These are phyloP conservation scores for Himalopsyche phryganea DNA, from an alignment of 1,140 invertebrate genomes.

Conservation along the genomic window DNA sequence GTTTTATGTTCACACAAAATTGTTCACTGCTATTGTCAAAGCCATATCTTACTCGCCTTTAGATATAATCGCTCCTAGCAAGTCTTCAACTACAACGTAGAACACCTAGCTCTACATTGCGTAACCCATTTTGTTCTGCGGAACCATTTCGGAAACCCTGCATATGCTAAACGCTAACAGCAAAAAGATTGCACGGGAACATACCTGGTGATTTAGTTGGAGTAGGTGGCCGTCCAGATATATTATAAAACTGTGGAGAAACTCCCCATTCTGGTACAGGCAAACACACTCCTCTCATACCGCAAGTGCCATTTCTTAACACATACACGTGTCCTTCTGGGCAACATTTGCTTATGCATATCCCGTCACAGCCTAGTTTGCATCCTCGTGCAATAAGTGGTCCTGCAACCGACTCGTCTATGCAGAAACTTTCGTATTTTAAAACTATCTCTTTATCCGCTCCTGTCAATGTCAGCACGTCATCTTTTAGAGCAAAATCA, in stretches of 20 bases:
- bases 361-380: conserved; percentile 39
- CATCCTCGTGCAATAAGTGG: conserved; percentile 42
- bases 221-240: background rate
- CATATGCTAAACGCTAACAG: background rate
- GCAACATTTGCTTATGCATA: conserved; percentile 48
- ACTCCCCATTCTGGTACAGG: conserved; percentile 11
- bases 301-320: conserved; percentile 14
- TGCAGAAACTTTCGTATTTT: conserved; percentile 43
- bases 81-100: too few species aligned
- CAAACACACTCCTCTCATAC: background rate
- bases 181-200: background rate
- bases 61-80: too few species aligned
- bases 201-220: background rate
- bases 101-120: too few species aligned
- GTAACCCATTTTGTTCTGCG: background rate
- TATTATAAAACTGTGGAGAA: conserved; percentile 14
- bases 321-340: conserved; percentile 38
- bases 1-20: too few species aligned
- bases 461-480: conserved; percentile 2
- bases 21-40: too few species aligned
- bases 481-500: conserved; percentile 12
- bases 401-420: conserved; percentile 37
- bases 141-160: background rate
- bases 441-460: conserved; percentile 4
- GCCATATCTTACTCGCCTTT: too few species aligned